A percentile compares a stretch with the other conserved stretches of the same genome.
phyloP scores from a whole-genome alignment of 2,888 invertebrate genomes.

The Diabrotica balteata region DNA sequence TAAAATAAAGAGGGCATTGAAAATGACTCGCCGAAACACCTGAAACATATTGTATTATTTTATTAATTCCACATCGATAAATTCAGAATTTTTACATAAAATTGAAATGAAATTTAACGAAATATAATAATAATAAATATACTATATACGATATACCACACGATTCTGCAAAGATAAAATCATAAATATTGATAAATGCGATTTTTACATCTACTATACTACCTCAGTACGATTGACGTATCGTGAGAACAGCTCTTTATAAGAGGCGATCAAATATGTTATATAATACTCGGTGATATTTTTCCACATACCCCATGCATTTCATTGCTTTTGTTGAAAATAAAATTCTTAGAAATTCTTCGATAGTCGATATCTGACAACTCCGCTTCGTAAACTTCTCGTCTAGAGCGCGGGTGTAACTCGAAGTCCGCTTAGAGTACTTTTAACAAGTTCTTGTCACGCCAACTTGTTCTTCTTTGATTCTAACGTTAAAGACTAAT shows the following conservation, averaged over 20 bases:
- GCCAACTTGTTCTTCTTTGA: constrained; percentile 15
- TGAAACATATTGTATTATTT: too few species aligned
- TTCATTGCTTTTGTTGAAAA: background rate
- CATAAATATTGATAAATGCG: too few species aligned
- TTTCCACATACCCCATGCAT: background rate
- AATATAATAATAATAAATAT: too few species aligned
- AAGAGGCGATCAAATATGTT: background rate
- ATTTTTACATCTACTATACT: too few species aligned
- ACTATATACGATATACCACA: too few species aligned
- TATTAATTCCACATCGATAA: too few species aligned
- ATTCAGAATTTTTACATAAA: too few species aligned
- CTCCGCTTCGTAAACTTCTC: background rate
- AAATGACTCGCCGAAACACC: too few species aligned
- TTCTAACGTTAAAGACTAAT: constrained; percentile 15
- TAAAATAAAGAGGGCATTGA: too few species aligned
- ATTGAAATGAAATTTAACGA: too few species aligned
- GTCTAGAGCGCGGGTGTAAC: background rate
- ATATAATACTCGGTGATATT: background rate
- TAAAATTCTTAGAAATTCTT: background rate
- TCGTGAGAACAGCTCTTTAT: background rate
- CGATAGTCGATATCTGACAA: constrained; percentile 6
- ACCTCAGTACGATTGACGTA: too few species aligned
- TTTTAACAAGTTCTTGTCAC: constrained; percentile 12
- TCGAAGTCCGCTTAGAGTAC: constrained; percentile 2
- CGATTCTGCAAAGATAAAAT: too few species aligned